Evolutionary conservation across 2,888 invertebrate genomes (phyloP), one percentile per base, ranked within the genome.

Genomic region (Hypercompe scribonia): DNA sequence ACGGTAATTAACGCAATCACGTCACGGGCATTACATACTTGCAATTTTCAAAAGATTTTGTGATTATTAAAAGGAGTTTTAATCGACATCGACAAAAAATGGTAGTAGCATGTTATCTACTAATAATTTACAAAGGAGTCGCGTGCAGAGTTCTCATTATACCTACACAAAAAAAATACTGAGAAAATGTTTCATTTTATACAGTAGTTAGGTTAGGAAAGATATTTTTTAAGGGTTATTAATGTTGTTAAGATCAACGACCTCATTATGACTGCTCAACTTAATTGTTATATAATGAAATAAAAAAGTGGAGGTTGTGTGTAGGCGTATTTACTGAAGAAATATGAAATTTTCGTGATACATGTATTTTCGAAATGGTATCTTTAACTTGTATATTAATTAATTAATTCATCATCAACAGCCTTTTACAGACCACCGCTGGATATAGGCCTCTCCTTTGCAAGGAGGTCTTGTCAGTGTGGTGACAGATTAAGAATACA

Each of bases 101-200:
- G 31, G 72, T 72, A 68, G 68, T 42, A 15, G 39, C 18, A 69
- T 65, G 54, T 58, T 68, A 58, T 69, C 58, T 70, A 72, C 69
- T 58, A 71, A 46, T 68, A 70, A 33, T 74, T 66, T 36, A 68
- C 58, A 68, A 72, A 68, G 39, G 71, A 67, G n/a, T 84, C 63
- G 84, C 84, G 79, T 84, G 84, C 46, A 33, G 66, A 50, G 54
- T 65, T 68, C 73, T 73, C 73, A 66, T 77, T 63, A 69, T 42
- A 31, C 7, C 8, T 46, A 68, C 21, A 36, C 58, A 36, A 74
- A 82, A 78, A 76, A 78, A 78, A 78, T 65, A 78, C 42, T 34
- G 70, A 54, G 76, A 76, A 82, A 79, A 72, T 73, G 76, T 75
- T 71, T 64, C 72, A 72, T 31, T 28, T 61, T 61, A 61, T 58